phyloP scores from a whole-genome alignment of 2,797 vertebrate genomes.

The Pantherophis vulpinus region DNA sequence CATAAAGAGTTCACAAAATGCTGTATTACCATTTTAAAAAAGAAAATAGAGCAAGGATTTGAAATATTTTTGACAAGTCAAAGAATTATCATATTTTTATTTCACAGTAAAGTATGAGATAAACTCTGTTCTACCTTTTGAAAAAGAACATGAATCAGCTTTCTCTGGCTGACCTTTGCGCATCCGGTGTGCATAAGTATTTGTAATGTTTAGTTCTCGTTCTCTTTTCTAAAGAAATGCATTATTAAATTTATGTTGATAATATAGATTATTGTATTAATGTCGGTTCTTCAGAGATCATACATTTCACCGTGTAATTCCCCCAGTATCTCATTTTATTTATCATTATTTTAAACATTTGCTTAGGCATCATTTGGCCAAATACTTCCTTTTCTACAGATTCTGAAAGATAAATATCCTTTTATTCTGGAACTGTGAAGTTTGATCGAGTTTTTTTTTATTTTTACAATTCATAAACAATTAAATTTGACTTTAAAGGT shows the following conservation, averaged over 20 bases:
- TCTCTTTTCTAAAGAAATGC: conserved; percentile 72
- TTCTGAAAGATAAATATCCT: not conserved
- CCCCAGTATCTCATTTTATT: not conserved
- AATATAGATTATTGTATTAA: not conserved
- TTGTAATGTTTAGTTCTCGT: conserved; percentile 68
- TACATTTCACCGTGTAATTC: conserved; percentile 64
- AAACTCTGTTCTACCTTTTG: conserved; percentile 20
- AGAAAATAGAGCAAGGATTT: not conserved
- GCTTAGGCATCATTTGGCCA: conserved; percentile 20
- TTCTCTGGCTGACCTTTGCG: not conserved
- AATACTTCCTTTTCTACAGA: not conserved
- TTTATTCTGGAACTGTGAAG: not conserved
- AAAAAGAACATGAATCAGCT: not conserved
- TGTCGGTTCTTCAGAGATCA: not conserved
- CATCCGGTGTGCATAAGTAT: conserved; percentile 73
- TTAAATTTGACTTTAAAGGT: conserved; percentile 6
- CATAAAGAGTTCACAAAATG: not conserved
- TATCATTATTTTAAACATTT: not conserved
- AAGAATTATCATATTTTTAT: not conserved
- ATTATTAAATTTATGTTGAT: not conserved
- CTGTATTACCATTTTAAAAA: not conserved
- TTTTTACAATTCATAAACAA: not conserved
- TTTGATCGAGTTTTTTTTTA: too few relatives aligned
- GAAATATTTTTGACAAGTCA: not conserved
- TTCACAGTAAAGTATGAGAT: not conserved